Evolutionary conservation across 2,797 vertebrate genomes (phyloP), one percentile per base, ranked within the genome.

Genomic region (Clangula hyemalis): DNA sequence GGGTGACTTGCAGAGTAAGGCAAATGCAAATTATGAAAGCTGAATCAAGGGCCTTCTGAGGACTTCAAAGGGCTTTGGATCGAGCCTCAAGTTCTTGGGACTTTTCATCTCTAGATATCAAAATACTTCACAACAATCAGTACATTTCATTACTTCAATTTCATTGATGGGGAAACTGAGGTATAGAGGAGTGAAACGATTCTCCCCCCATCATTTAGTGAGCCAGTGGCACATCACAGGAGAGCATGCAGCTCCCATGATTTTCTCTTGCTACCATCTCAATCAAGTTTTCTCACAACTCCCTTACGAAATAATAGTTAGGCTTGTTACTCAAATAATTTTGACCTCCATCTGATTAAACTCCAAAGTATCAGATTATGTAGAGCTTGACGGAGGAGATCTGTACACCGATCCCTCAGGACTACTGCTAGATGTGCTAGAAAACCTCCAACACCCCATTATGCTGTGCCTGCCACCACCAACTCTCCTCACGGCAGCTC

Each of bases 41-140:
- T 89, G 88, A 96, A 97, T 95, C 89, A 90, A 90, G 89, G 93
- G 43, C 66, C 60, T 87, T 95, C 39, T 64, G 47, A 73, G 86
- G 86, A 94, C 88, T 94, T 96, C 87, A 92, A 94, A 93, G 77
- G 36, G 65, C 43, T 94, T 89, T 91, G 90, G 85, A 95, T 77
- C 0, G 4, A 94, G 78, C 36, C 83, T 92, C 87, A 92, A 81
- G 85, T 96, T 95, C 92, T 77, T 85, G 95, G 90, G 80, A 93
- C 83, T 95, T 92, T 96, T 96, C 89, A 95, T 92, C 92, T 90
- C 64, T 10, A 93, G 56, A 73, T 94, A 95, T 93, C 87, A 97
- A 96, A 95, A 96, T 90, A 90, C 77, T 79, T 94, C 95, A 96
- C 86, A 87, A 92, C 84, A 94, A 90, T 89, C 88, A 77, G 86